Conservation (phyloP, 1,140 invertebrate genomes). For the Batillaria attramentaria region DNA sequence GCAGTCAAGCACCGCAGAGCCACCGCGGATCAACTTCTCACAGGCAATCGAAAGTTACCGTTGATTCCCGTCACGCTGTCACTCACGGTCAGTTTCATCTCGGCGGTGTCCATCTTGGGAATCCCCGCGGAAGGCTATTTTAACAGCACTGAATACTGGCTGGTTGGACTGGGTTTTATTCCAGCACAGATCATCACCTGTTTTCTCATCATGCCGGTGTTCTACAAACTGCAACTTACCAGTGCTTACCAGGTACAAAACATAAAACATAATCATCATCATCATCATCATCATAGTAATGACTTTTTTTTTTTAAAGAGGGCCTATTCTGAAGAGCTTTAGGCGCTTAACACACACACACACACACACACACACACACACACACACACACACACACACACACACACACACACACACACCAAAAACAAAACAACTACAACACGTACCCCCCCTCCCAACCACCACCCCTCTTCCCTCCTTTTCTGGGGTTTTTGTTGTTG, state of each 20-base stretch:
- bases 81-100: constrained; percentile 82
- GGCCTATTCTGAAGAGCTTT: too few species aligned
- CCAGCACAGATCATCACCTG: constrained; percentile 59
- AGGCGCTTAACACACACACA: too few species aligned
- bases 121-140: constrained; percentile 88
- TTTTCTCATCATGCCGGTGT: constrained; percentile 67
- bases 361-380: too few species aligned
- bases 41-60: constrained; percentile 81
- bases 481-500: too few species aligned
- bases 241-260: constrained; percentile 71
- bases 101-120: constrained; percentile 89
- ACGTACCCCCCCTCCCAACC: too few species aligned
- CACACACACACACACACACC: too few species aligned
- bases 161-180: constrained; percentile 59
- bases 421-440: too few species aligned
- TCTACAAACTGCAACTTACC: constrained; percentile 65
- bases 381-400: too few species aligned
- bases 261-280: constrained; percentile 8
- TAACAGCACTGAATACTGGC: constrained; percentile 60
- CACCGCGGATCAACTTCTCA: constrained; percentile 81
- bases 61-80: constrained; percentile 63
- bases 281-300: too few species aligned
- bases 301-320: not conserved
- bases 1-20: constrained; percentile 75
- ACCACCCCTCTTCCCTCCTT: not conserved